Evolutionary conservation across 2,888 invertebrate species (phyloP), one percentile per base, ranked within the genome.

Genomic region (Ormia ochracea): DNA sequence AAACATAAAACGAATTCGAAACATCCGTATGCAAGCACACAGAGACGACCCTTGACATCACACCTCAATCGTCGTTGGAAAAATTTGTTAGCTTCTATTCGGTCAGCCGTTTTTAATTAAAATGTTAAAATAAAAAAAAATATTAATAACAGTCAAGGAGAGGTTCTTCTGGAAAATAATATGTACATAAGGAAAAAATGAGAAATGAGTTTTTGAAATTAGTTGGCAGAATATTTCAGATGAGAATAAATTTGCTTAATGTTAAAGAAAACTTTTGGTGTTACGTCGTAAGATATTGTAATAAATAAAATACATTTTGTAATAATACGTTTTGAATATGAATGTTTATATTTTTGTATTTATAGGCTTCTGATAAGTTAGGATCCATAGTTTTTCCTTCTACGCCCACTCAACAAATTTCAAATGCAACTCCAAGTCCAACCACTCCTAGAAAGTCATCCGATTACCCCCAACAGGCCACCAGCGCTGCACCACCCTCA

Each of bases 351-450:
- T 50, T 84, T 81, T 91, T 87, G 84, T 78, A 90, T 91, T 14
- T 90, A 2, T n/a, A 94, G 94, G 94, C 94, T 90, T 94, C 94
- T 90, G 94, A 94, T 91, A 93, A 84, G 82, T 82, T 93, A 90
- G 93, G 93, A 90, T 93, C 93, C 90, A 93, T 93, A 89, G 93
- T 93, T 88, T 94, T 93, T 89, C 91, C 92, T 88, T 91, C 92
- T 86, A 91, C 93, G 87, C 92, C 93, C 89, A 87, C 88, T 84
- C 89, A 88, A 84, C 85, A 88, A 82, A 85, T 87, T 83, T 85
- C 86, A 81, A 88, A 87, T 84, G 86, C 88, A 82, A 86, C 88
- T 81, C 86, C 87, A 82, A 93, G 90, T 85, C 92, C 94, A 88
- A 90, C 93, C 86, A 91, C 91, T 84, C 92, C 93, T 83, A 91